Percentiles rank a stretch among this genome's conserved stretches.
phyloP scores from a whole-genome alignment of 2,797 vertebrate species.

The Stomatorhinus walkeri region DNA sequence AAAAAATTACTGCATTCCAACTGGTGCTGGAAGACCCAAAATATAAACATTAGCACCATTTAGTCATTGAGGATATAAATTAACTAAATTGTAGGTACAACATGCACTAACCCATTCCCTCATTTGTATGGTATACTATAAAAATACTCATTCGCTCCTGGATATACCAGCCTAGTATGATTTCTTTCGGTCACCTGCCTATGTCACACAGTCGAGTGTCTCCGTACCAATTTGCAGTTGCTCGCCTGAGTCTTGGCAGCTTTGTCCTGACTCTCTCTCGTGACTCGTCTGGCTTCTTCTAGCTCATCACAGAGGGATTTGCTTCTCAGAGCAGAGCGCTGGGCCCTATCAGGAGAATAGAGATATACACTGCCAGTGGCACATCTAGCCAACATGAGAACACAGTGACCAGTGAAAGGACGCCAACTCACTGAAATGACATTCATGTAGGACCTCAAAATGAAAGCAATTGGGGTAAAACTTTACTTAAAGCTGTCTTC shows the following conservation, averaged over 20 bases:
- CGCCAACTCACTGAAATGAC: background rate
- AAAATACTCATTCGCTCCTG: background rate
- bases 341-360: conserved; percentile 43
- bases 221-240: conserved; percentile 54
- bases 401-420: background rate
- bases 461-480: background rate
- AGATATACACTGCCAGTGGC: background rate
- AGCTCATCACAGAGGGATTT: conserved; percentile 56
- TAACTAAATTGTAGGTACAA: background rate
- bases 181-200: background rate
- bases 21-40: background rate
- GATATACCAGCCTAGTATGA: background rate
- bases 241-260: conserved; percentile 42
- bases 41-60: background rate
- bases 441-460: background rate
- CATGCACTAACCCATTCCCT: background rate
- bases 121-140: background rate
- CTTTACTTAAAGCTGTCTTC: background rate
- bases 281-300: conserved; percentile 50
- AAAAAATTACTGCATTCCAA: background rate
- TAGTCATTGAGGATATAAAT: background rate
- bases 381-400: background rate
- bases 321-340: conserved; percentile 49
- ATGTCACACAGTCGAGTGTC: background rate
- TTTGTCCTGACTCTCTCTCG: conserved; percentile 57